Conservation (phyloP, 2,113 vertebrate genomes). For the Asarcornis scutulata region DNA sequence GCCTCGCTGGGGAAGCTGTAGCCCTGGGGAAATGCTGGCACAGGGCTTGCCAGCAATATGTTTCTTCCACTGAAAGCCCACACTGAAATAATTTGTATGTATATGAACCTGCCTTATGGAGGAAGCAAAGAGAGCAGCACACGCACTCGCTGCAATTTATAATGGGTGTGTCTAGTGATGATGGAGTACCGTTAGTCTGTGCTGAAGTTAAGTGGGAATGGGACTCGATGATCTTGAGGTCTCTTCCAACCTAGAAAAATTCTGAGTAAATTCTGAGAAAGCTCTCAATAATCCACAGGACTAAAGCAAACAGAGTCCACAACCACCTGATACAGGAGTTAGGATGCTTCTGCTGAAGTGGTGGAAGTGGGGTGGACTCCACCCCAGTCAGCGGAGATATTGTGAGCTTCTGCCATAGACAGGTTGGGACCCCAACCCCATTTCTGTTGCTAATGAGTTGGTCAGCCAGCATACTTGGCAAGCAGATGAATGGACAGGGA, state of each 20-base stretch:
- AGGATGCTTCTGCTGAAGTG: not conserved
- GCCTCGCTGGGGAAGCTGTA: not conserved
- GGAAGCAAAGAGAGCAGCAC: not conserved
- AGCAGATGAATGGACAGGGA: not conserved
- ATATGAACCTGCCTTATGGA: not conserved
- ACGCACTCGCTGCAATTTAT: not conserved
- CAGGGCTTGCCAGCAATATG: not conserved
- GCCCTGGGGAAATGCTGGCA: not conserved
- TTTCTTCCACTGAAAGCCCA: not conserved
- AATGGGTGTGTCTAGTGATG: not conserved
- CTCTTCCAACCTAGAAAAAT: too few relatives aligned
- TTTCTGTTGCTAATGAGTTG: constrained; percentile 3
- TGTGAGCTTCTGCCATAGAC: not conserved
- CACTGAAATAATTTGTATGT: not conserved
- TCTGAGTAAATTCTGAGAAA: too few relatives aligned
- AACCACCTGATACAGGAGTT: rapidly evolving
- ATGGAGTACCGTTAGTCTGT: not conserved
- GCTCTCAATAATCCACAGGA: not conserved
- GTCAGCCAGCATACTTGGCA: not conserved
- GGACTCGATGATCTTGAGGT: too few relatives aligned
- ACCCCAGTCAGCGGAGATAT: not conserved
- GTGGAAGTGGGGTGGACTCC: not conserved
- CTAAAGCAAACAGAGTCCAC: not conserved
- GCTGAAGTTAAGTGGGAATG: not conserved
- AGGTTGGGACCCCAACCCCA: not conserved